These are phyloP conservation scores for Calephelis perditalis DNA, from an alignment of 2,888 invertebrate genomes.

Conservation along the genomic window DNA sequence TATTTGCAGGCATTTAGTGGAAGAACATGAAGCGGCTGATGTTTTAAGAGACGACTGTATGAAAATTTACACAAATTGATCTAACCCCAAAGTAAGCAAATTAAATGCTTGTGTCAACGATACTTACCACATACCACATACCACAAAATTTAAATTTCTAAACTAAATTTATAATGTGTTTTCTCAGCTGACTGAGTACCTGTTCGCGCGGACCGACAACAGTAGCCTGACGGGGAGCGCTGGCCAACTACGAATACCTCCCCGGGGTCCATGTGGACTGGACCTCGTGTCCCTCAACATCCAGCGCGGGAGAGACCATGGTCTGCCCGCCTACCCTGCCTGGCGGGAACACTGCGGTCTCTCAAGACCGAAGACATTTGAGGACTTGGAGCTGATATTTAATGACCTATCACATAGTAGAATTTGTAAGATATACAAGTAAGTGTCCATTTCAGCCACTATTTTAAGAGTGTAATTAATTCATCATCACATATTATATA, in stretches of 20 bases:
- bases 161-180: not conserved
- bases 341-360: conserved; percentile 89
- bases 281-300: conserved; percentile 93
- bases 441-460: conserved; percentile 32
- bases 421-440: conserved; percentile 82
- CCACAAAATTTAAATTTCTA: too few relatives aligned
- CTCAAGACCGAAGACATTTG: conserved; percentile 77
- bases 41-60: too few relatives aligned
- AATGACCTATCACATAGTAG: conserved; percentile 80
- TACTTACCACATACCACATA: too few relatives aligned
- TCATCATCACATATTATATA: not conserved
- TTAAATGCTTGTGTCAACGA: too few relatives aligned
- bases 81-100: too few relatives aligned
- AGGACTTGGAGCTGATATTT: conserved; percentile 80
- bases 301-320: conserved; percentile 93
- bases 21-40: too few relatives aligned
- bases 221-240: conserved; percentile 39
- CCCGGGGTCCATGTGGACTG: conserved; percentile 79
- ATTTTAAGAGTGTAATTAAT: not conserved
- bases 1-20: too few relatives aligned
- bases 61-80: too few relatives aligned
- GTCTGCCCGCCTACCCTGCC: conserved; percentile 85
- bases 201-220: conserved; percentile 77
- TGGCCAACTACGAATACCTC: conserved; percentile 21
- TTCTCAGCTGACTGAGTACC: conserved; percentile 80